Evolutionary conservation across 2,113 vertebrate species (phyloP).

Genomic region (Poeciliopsis turrubarensis): DNA sequence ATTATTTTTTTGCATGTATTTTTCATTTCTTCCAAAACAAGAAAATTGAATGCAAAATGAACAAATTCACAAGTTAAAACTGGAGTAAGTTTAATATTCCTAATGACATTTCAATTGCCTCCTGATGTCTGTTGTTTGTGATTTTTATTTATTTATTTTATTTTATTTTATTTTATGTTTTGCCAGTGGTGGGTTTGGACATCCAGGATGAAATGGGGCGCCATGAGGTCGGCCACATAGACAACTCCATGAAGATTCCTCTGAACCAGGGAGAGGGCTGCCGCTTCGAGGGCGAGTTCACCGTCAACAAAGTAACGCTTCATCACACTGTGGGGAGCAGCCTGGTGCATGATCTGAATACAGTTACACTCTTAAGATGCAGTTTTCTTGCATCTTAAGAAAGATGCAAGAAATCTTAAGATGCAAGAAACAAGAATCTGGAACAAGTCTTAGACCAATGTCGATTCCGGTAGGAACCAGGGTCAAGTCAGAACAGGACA

Average conservation of each 20-base stretch:
- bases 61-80: not conserved
- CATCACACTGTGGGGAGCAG: not conserved
- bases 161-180: too few relatives aligned
- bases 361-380: too few relatives aligned
- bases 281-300: slow-evolving; percentile 96
- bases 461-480: not conserved
- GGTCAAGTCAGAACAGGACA: not conserved
- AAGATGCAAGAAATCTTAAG: too few relatives aligned
- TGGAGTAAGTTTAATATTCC: not conserved
- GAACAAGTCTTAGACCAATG: not conserved
- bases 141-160: not conserved
- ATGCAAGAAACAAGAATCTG: too few relatives aligned
- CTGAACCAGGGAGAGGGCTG: slow-evolving; percentile 91
- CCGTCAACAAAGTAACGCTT: slow-evolving; percentile 92
- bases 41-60: too few relatives aligned
- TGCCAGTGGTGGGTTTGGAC: slow-evolving; percentile 95
- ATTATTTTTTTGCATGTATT: not conserved
- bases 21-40: not conserved
- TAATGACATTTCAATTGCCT: not conserved
- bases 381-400: too few relatives aligned
- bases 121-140: not conserved
- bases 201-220: slow-evolving; percentile 99
- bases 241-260: slow-evolving; percentile 96
- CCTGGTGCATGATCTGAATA: not conserved
- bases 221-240: slow-evolving; percentile 97